phyloP scores from a whole-genome alignment of 2,888 invertebrate species.

The Clepsis dumicolana region DNA sequence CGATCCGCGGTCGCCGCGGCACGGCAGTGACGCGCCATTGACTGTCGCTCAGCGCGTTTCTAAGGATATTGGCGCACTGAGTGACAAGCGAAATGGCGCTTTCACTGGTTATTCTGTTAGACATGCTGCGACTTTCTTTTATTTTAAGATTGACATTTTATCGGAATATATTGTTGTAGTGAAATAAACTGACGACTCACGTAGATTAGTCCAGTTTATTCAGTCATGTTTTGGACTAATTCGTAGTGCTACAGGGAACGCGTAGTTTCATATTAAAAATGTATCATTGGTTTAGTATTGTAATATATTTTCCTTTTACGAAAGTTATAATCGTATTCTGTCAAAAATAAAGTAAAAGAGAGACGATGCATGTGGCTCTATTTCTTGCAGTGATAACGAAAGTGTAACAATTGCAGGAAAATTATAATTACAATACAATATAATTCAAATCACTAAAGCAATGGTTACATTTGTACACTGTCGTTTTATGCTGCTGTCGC shows the following conservation, averaged over 20 bases:
- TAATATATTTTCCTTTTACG: too few relatives aligned
- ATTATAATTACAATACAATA: too few relatives aligned
- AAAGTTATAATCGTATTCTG: background rate
- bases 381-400: background rate
- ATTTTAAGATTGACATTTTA: background rate
- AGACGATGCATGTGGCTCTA: background rate
- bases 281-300: too few relatives aligned
- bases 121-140: background rate
- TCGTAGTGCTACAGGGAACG: too few relatives aligned
- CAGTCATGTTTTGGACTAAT: too few relatives aligned
- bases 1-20: too few relatives aligned
- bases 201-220: too few relatives aligned
- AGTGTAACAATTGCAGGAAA: background rate
- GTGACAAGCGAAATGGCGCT: background rate
- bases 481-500: background rate
- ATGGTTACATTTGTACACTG: background rate
- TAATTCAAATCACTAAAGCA: too few relatives aligned
- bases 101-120: background rate
- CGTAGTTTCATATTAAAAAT: too few relatives aligned
- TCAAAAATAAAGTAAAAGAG: background rate
- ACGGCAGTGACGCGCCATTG: too few relatives aligned
- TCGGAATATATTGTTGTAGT: too few relatives aligned
- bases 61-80: background rate
- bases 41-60: background rate
- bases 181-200: too few relatives aligned